Conservation (phyloP, 2,113 vertebrate species). For the Cebus imitator region DNA sequence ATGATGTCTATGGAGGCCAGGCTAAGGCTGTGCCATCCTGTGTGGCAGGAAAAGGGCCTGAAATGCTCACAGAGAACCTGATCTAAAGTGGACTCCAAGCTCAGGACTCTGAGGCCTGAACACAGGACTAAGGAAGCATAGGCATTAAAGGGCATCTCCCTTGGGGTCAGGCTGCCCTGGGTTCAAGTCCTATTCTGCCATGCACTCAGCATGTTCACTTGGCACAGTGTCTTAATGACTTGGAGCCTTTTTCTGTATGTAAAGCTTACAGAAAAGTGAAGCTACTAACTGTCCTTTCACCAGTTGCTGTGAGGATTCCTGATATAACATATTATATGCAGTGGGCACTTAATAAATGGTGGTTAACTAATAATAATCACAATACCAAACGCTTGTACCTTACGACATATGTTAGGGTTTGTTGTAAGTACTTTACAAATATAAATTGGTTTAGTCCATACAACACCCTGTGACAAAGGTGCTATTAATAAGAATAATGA, state of each 20-base stretch:
- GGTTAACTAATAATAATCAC: background rate
- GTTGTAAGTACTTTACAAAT: background rate
- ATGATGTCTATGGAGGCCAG: background rate
- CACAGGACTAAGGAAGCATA: background rate
- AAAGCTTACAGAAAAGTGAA: background rate
- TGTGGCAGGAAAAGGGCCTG: background rate
- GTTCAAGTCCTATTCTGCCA: background rate
- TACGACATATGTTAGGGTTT: background rate
- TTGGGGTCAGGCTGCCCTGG: too few species aligned
- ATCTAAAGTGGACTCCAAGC: background rate
- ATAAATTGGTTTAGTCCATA: background rate
- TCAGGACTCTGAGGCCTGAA: background rate
- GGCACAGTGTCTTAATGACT: rapidly evolving
- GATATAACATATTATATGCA: background rate
- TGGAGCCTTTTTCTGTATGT: background rate
- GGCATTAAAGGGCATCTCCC: rapidly evolving
- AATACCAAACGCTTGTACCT: background rate
- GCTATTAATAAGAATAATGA: background rate
- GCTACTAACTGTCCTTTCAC: background rate
- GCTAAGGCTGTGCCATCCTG: background rate
- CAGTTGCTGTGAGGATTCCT: background rate
- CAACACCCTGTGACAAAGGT: background rate
- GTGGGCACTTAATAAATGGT: background rate
- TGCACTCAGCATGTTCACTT: rapidly evolving
- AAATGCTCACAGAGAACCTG: background rate